Evolutionary conservation across 2,797 vertebrate species (phyloP).

Genomic region (Erethizon dorsatum): DNA sequence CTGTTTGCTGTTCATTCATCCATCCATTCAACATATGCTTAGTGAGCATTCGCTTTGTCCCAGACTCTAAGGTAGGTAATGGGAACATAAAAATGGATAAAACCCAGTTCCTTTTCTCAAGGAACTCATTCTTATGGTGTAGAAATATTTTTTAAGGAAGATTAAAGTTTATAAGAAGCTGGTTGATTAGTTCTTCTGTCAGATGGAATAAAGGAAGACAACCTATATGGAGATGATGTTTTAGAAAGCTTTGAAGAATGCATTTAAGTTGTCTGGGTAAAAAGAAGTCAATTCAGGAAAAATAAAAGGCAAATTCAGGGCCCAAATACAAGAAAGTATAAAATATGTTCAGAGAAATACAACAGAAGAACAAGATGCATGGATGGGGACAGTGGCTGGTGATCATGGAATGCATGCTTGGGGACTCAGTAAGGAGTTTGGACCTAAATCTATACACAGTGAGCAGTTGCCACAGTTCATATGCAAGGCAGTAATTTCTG

Average conservation of each 20-base stretch:
- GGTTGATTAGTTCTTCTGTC: background rate
- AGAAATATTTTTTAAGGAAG: background rate
- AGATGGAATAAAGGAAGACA: background rate
- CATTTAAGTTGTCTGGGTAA: background rate
- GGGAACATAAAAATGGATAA: background rate
- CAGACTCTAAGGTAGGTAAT: background rate
- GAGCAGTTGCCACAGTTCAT: background rate
- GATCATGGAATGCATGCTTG: background rate
- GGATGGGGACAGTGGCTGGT: background rate
- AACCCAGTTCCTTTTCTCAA: background rate
- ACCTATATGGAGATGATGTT: background rate
- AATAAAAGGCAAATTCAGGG: background rate
- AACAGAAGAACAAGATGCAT: background rate
- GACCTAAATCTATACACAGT: background rate
- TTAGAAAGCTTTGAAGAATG: background rate
- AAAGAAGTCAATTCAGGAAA: conserved; percentile 9
- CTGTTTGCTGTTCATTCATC: background rate
- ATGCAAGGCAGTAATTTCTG: background rate
- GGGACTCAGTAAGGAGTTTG: background rate
- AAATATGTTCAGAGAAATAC: conserved; percentile 28
- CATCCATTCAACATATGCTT: conserved; percentile 15
- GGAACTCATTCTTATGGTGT: background rate
- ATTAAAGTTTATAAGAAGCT: background rate
- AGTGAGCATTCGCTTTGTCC: background rate
- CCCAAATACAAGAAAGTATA: background rate